Evolutionary conservation across 2,797 vertebrate genomes (phyloP).

Genomic region (Tapirus indicus): DNA sequence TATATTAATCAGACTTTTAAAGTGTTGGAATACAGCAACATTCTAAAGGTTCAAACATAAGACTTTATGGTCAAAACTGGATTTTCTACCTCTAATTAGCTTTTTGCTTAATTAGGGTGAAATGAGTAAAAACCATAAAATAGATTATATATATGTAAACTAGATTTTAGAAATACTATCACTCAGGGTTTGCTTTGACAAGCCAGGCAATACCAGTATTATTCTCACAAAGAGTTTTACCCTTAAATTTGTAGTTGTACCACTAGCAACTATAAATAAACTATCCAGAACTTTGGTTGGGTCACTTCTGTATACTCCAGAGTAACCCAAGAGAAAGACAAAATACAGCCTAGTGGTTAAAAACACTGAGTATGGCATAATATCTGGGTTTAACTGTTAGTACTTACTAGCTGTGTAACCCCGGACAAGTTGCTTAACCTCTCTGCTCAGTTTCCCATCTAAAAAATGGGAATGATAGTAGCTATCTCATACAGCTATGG

Average conservation of each 20-base stretch:
- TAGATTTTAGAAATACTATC: conserved; percentile 36
- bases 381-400: not conserved
- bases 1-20: conserved; percentile 84
- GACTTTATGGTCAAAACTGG: conserved; percentile 8
- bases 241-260: conserved; percentile 2
- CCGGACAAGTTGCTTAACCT: not conserved
- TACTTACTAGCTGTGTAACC: not conserved
- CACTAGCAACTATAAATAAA: not conserved
- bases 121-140: conserved; percentile 40
- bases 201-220: not conserved
- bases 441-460: not conserved
- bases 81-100: not conserved
- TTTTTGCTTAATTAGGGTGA: conserved; percentile 32
- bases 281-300: not conserved
- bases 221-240: not conserved
- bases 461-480: not conserved
- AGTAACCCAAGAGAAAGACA: conserved; percentile 33
- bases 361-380: not conserved
- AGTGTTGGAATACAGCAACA: conserved; percentile 85
- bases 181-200: conserved; percentile 19
- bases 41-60: conserved; percentile 84
- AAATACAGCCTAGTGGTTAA: not conserved
- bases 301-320: not conserved
- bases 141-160: conserved; percentile 8
- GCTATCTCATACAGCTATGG: not conserved